These are phyloP conservation scores for Guaruba guarouba DNA, from an alignment of 2,113 vertebrate species.

Conservation along the genomic window DNA sequence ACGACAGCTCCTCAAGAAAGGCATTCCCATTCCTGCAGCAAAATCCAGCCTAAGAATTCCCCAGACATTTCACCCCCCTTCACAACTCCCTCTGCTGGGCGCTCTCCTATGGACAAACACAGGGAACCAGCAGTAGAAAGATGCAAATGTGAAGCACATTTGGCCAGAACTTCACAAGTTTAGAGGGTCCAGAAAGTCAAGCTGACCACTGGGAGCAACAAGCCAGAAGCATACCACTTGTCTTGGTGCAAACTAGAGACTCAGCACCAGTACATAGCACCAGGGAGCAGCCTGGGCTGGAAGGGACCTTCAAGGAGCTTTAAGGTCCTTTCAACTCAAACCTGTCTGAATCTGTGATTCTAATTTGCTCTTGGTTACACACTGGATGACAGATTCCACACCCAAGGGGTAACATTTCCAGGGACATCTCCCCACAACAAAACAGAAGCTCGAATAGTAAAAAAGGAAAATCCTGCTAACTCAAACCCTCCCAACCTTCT, in stretches of 20 bases:
- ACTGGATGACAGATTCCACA: not conserved
- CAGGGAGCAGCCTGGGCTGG: not conserved
- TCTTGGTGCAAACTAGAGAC: not conserved
- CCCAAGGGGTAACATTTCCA: accelerated
- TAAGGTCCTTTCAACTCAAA: not conserved
- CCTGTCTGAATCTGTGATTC: not conserved
- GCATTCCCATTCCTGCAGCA: not conserved
- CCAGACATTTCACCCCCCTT: accelerated
- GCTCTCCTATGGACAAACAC: not conserved
- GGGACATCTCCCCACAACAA: not conserved
- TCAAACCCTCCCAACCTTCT: not conserved
- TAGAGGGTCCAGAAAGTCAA: not conserved
- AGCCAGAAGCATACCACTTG: not conserved
- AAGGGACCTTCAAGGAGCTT: not conserved
- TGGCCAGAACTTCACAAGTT: not conserved
- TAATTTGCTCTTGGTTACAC: too few species aligned
- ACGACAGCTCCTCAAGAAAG: accelerated
- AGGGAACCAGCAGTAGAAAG: not conserved
- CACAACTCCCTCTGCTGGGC: not conserved
- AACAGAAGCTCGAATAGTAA: not conserved
- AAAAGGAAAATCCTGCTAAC: too few species aligned
- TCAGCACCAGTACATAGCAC: too few species aligned
- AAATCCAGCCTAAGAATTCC: accelerated
- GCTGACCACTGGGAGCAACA: not conserved
- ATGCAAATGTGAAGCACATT: accelerated